These are phyloP conservation scores for Meliscaeva auricollis DNA, from an alignment of 2,888 invertebrate genomes.

Conservation along the genomic window DNA sequence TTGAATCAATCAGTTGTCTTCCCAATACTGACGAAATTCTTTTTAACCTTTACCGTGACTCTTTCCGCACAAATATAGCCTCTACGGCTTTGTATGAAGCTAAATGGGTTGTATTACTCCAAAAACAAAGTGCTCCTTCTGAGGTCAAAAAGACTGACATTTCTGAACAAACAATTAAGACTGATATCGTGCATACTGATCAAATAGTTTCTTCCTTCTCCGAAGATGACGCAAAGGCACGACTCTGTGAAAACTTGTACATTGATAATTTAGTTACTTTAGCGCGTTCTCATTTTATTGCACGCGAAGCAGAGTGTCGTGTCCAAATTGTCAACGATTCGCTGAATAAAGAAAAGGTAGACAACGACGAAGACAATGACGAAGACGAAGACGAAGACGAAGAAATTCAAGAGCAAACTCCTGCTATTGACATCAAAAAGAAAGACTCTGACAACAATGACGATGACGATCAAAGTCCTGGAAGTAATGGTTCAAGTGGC, in stretches of 20 bases:
- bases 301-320: slow-evolving; percentile 41
- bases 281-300: slow-evolving; percentile 69
- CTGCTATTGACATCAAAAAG: slow-evolving; percentile 81
- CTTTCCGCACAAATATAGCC: slow-evolving; percentile 47
- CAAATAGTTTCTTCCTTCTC: slow-evolving; percentile 4
- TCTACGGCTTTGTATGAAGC: slow-evolving; percentile 31
- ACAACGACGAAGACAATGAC: slow-evolving; percentile 85
- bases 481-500: slow-evolving; percentile 86
- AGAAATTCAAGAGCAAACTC: slow-evolving; percentile 76
- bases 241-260: slow-evolving; percentile 79
- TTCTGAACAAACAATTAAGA: slow-evolving; percentile 36
- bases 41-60: slow-evolving; percentile 44
- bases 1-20: not conserved
- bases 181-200: slow-evolving; percentile 44
- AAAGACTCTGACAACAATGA: slow-evolving; percentile 84
- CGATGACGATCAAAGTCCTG: slow-evolving; percentile 87
- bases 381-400: slow-evolving; percentile 84
- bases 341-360: slow-evolving; percentile 86
- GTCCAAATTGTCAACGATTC: slow-evolving; percentile 85
- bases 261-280: slow-evolving; percentile 87
- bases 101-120: slow-evolving; percentile 38
- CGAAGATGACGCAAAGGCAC: slow-evolving; percentile 19
- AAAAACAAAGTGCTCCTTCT: slow-evolving; percentile 23
- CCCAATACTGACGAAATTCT: slow-evolving; percentile 30
- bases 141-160: slow-evolving; percentile 46